Evolutionary conservation across 2,113 vertebrate species (phyloP).

Genomic region (Gymnogyps californianus): DNA sequence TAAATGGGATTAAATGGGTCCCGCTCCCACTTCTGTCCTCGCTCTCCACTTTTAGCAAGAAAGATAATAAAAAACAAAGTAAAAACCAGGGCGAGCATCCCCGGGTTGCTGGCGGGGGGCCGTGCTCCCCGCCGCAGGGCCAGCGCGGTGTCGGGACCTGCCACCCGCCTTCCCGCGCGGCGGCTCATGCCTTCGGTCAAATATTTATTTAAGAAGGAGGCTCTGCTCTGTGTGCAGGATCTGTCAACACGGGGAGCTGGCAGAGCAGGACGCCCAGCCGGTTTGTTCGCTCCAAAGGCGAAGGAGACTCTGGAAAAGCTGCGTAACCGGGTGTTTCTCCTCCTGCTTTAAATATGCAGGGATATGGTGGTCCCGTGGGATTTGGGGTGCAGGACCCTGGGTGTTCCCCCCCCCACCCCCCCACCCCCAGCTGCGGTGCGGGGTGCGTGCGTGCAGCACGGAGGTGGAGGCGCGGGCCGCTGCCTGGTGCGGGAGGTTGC

Average conservation of each 20-base stretch:
- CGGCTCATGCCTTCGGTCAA: not conserved
- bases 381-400: not conserved
- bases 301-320: not conserved
- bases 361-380: not conserved
- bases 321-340: not conserved
- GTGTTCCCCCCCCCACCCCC: not conserved
- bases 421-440: not conserved
- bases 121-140: rapidly evolving
- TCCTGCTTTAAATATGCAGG: not conserved
- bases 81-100: not conserved
- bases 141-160: not conserved
- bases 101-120: rapidly evolving
- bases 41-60: not conserved
- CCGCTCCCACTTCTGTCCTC: not conserved
- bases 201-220: not conserved
- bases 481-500: not conserved
- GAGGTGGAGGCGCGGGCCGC: rapidly evolving
- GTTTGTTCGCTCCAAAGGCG: not conserved
- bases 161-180: not conserved
- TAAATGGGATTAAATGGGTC: not conserved
- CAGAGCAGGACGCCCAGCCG: not conserved
- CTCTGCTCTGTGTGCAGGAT: not conserved
- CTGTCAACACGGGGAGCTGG: not conserved
- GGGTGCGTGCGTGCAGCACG: rapidly evolving
- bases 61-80: not conserved